Base-by-base conservation (phyloP, 92 coral and sea anemone genomes). In the Palythoa grandiflora region DNA sequence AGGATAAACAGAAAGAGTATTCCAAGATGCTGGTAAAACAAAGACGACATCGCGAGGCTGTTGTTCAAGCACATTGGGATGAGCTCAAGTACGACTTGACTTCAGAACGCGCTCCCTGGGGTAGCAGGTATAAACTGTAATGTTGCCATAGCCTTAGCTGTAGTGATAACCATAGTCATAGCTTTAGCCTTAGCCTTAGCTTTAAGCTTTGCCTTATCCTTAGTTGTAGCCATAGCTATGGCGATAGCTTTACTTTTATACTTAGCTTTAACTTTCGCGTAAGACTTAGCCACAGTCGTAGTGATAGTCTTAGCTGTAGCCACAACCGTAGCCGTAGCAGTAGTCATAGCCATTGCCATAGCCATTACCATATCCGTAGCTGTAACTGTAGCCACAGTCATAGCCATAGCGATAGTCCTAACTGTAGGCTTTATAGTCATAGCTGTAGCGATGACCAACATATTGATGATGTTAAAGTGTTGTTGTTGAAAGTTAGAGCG, bases 61-160 rank as follows among this genome's bases (percentile, higher is more conserved):
- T 76, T 12, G 90, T 92, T 17, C 47, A 84, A 12, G 89, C 89
- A 59, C 93, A 88, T n/a, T 97, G 99, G 99, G 88, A 89, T 55
- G 44, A 92, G 51, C 86, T 93, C 57, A 97, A 95, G 87, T 90
- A 98, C 71, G 93, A 92, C 73, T 83, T 97, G 20, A 80, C 90
- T 48, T 93, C 98, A 28, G 99, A 97, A 74, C 87, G 96, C 48
- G 94, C 97, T 20, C 90, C 95, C 6, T 97, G 99, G 99, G 96
- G 92, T 39, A 91, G 85, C 78, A 91, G 96, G 99, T 96, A 79
- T 50, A 15, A 5, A 20, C 3, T 38, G n/a, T 36, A 50, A 1
- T 10, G 6, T 19, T 28, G 12, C 17, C 19, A 14, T 2, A 28
- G 17, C 40, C 17, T 2, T 5, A 2, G 2, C 35, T 5, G 2